Evolutionary conservation across 2,888 invertebrate species (phyloP), one percentile per base, ranked within the genome.

Genomic region (Pterostichus niger): DNA sequence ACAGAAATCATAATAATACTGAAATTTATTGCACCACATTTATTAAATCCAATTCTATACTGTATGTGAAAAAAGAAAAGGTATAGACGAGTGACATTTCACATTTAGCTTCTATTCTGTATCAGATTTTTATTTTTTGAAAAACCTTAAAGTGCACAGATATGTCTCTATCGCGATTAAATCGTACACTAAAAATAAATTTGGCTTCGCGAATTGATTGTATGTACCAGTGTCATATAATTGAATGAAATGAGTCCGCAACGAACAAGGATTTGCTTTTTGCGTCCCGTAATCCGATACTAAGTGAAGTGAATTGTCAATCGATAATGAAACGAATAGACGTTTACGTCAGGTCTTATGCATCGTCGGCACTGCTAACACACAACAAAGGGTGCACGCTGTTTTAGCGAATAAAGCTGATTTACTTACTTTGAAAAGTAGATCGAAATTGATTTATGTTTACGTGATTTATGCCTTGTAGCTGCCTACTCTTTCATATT

Each of bases 161-260:
- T 64, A 64, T 64, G 64, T 64, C 64, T 33, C 64, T 64, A 64
- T 64, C 64, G 64, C 64, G 64, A 64, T 64, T 64, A 71, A 71
- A 71, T 15, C 17, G 68, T 44, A 75, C 75, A 75, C 52, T 54
- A 52, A 75, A 75, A 75, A 75, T 79, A 68, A 79, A 49, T 79
- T 79, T 59, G 61, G 61, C 59, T 64, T 31, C 35, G 64, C 33
- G 56, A 68, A 81, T 71, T 52, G 71, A 71, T 71, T 71, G 68
- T 71, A 71, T 71, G 68, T 71, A 71, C 68, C 46, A 71, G 68
- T 82, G 82, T 82, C 75, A 76, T 61, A 75, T 82, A 82, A 82
- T 82, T 82, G 82, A 82, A 82, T 82, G 82, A 82, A 82, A 82
- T 82, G 82, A 82, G 82, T 82, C 82, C 75, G 61, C 82, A 82